Conservation (phyloP, 2,797 vertebrate genomes). For the Fundulus diaphanus region DNA sequence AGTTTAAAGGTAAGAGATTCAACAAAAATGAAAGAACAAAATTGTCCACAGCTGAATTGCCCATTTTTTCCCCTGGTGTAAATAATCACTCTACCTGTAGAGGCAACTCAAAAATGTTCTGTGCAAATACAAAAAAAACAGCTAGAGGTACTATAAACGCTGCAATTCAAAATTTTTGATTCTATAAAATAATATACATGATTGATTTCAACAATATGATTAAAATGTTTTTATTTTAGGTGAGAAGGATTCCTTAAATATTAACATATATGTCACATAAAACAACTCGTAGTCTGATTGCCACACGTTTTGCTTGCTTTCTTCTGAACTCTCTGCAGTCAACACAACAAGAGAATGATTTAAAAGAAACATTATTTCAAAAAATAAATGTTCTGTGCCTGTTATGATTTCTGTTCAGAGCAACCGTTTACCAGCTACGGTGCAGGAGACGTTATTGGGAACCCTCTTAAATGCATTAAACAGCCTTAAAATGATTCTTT, state of each 20-base stretch:
- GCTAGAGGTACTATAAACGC: not conserved
- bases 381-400: not conserved
- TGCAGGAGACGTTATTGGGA: not conserved
- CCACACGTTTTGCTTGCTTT: not conserved
- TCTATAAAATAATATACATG: not conserved
- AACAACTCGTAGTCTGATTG: not conserved
- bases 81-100: not conserved
- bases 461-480: not conserved
- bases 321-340: not conserved
- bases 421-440: not conserved
- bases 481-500: not conserved
- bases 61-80: slow-evolving; percentile 6
- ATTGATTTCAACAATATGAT: not conserved
- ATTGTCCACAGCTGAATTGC: slow-evolving; percentile 18
- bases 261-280: not conserved
- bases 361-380: not conserved
- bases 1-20: slow-evolving; percentile 51
- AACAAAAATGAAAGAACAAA: slow-evolving; percentile 16
- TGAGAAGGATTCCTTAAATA: not conserved
- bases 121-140: no score
- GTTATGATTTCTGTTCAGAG: not conserved
- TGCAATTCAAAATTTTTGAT: not conserved
- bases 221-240: not conserved
- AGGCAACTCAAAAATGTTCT: not conserved
- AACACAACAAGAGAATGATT: not conserved